phyloP scores from a whole-genome alignment of 92 coral and sea anemone species.

The Virgularia gustaviana region DNA sequence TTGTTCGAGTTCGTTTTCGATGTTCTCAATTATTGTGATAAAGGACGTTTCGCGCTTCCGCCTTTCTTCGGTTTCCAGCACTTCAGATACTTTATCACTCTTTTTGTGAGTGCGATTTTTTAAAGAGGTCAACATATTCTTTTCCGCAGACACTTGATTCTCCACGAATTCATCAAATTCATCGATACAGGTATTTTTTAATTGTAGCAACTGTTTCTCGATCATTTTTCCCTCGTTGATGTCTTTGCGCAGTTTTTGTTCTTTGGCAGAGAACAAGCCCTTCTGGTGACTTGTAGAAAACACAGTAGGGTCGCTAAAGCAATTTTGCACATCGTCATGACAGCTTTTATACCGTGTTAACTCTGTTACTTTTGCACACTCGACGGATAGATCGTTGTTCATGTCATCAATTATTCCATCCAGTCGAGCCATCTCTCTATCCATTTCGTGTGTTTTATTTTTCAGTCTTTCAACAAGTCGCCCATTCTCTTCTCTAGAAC shows the following conservation, averaged over 20 bases:
- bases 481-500: constrained; percentile 56
- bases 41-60: constrained; percentile 31
- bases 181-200: constrained; percentile 81
- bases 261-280: constrained; percentile 60
- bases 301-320: constrained; percentile 66
- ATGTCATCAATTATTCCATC: constrained; percentile 54
- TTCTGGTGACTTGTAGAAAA: constrained; percentile 62
- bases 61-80: constrained; percentile 5
- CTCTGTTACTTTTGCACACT: constrained; percentile 55
- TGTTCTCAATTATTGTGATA: constrained; percentile 69
- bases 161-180: constrained; percentile 76
- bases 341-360: constrained; percentile 75
- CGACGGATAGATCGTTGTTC: constrained; percentile 65
- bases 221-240: constrained; percentile 73
- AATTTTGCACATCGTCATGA: constrained; percentile 77
- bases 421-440: constrained; percentile 59
- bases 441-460: constrained; percentile 61
- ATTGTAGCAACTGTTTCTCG: constrained; percentile 76
- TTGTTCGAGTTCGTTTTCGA: constrained; percentile 78
- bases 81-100: background rate
- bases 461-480: constrained; percentile 56
- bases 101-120: background rate
- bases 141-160: constrained; percentile 51
- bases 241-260: constrained; percentile 69
- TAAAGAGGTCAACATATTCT: constrained; percentile 27